A percentile compares a stretch with the other conserved stretches of the same genome.
Evolutionary conservation across 2,797 vertebrate species (phyloP).

Genomic region (Pogoniulus pusillus): DNA sequence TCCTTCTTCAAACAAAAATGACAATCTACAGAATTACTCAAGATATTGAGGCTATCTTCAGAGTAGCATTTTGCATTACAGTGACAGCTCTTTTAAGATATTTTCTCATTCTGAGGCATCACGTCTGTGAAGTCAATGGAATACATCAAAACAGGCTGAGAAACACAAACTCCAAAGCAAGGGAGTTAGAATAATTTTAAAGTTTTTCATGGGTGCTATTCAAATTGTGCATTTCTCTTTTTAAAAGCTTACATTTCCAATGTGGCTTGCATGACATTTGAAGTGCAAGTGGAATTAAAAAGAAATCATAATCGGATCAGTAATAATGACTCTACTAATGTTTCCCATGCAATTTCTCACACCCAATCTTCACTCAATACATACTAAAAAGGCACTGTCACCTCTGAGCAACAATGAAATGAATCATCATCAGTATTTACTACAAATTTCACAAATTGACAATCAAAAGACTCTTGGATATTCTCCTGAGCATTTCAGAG

Average conservation of each 20-base stretch:
- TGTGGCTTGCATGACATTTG: not conserved
- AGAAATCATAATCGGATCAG: not conserved
- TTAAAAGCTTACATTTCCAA: not conserved
- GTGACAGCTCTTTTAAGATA: not conserved
- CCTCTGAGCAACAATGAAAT: not conserved
- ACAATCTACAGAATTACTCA: not conserved
- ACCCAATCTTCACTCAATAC: not conserved
- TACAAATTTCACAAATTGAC: not conserved
- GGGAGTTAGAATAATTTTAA: not conserved
- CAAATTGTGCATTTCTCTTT: not conserved
- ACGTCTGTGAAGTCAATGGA: not conserved
- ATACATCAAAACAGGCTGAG: constrained; percentile 7
- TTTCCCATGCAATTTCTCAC: constrained; percentile 24
- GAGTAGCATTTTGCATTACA: not conserved
- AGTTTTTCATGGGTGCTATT: not conserved
- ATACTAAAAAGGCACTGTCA: not conserved
- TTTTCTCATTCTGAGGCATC: not conserved
- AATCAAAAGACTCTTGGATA: not conserved
- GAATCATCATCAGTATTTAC: not conserved
- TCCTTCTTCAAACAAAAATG: not conserved
- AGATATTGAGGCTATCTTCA: not conserved
- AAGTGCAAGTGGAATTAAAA: not conserved
- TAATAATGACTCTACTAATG: not conserved
- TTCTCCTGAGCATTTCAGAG: not conserved
- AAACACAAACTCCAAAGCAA: not conserved